These are phyloP conservation scores for Cisticola juncidis DNA, from an alignment of 2,113 vertebrate genomes.

Conservation along the genomic window DNA sequence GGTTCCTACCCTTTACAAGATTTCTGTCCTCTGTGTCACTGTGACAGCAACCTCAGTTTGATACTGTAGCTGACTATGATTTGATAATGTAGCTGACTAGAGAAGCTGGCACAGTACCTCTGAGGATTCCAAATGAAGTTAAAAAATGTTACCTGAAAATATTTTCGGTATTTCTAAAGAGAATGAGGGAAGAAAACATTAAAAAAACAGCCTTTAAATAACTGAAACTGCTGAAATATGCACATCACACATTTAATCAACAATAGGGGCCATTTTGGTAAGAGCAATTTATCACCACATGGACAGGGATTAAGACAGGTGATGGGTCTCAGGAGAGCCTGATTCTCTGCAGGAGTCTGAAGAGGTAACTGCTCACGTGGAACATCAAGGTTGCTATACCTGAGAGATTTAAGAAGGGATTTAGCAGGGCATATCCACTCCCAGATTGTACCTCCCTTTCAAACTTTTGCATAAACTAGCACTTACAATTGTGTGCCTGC, in stretches of 20 bases:
- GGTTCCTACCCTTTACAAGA: background rate
- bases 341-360: background rate
- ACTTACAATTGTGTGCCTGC: background rate
- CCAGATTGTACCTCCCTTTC: background rate
- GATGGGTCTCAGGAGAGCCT: background rate
- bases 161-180: background rate
- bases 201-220: background rate
- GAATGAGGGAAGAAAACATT: background rate
- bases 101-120: background rate
- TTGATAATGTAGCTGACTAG: background rate
- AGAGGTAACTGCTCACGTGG: background rate
- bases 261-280: constrained; percentile 1
- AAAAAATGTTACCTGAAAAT: background rate
- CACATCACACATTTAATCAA: constrained; percentile 49
- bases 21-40: constrained; percentile 13
- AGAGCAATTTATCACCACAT: constrained; percentile 26
- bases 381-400: background rate
- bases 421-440: background rate
- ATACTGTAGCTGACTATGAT: background rate
- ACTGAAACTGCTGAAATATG: constrained; percentile 16
- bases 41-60: constrained; percentile 19
- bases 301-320: constrained; percentile 11
- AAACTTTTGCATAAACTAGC: background rate
- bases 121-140: background rate
- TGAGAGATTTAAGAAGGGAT: background rate